Conservation (phyloP, 1,140 invertebrate species). For the Pissodes strobi region DNA sequence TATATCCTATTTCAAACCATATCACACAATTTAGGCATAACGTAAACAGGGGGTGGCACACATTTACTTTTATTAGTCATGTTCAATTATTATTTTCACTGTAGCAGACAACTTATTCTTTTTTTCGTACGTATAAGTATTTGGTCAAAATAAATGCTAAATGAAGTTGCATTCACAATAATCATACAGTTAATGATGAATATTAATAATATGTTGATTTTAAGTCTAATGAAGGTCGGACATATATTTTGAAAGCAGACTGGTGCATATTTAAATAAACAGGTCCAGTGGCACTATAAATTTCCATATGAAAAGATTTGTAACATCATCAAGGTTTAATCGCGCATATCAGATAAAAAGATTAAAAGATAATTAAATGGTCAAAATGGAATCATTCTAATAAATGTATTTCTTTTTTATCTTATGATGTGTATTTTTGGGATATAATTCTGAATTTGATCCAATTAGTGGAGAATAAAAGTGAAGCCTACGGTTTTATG, state of each 20-base stretch:
- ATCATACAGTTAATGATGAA: too few species aligned
- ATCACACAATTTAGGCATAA: too few species aligned
- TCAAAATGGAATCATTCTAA: conserved; percentile 1
- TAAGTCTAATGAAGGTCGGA: not conserved
- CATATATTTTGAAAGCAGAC: not conserved
- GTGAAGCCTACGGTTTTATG: not conserved
- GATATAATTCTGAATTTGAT: not conserved
- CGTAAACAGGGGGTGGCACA: too few species aligned
- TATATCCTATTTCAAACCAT: too few species aligned
- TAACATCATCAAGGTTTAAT: conserved; percentile 2
- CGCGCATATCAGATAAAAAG: conserved; percentile 3
- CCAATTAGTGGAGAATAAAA: not conserved
- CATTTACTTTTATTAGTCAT: too few species aligned
- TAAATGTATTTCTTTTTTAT: not conserved
- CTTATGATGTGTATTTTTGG: too few species aligned
- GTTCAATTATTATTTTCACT: too few species aligned
- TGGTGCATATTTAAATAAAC: conserved; percentile 6
- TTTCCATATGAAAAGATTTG: not conserved
- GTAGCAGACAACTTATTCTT: too few species aligned
- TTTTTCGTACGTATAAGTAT: too few species aligned
- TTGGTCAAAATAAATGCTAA: too few species aligned
- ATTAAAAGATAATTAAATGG: conserved; percentile 2
- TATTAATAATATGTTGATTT: too few species aligned
- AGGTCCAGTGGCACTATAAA: conserved; percentile 2
- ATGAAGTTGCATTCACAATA: too few species aligned